phyloP scores from a whole-genome alignment of 2,113 vertebrate species.

The Mustela nigripes region DNA sequence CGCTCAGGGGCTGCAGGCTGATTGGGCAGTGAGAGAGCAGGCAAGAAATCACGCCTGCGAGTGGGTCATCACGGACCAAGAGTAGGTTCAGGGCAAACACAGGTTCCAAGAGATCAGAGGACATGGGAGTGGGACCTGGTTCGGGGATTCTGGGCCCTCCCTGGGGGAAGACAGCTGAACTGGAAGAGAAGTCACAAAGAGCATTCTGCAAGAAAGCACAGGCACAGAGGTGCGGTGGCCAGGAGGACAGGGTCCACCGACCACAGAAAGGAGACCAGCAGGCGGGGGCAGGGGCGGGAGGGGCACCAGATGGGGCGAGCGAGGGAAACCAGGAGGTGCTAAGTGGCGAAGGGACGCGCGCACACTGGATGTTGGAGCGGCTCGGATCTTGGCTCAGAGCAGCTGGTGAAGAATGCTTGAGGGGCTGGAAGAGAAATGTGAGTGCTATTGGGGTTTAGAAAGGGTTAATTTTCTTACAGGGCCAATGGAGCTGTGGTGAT shows the following conservation, averaged over 20 bases:
- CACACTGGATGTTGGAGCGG: not conserved
- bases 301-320: too few relatives aligned
- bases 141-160: not conserved
- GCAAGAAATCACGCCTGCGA: not conserved
- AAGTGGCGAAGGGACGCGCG: not conserved
- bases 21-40: rapidly evolving
- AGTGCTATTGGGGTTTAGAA: not conserved
- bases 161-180: not conserved
- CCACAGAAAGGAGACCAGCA: not conserved
- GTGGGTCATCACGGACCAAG: too few relatives aligned
- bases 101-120: not conserved
- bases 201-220: not conserved
- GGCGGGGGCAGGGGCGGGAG: not conserved
- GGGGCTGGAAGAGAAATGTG: not conserved
- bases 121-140: not conserved
- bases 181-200: not conserved
- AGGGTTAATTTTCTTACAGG: not conserved
- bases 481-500: not conserved
- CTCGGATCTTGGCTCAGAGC: not conserved
- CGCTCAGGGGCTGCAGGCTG: not conserved
- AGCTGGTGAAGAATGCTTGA: not conserved
- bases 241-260: not conserved
- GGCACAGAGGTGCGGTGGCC: rapidly evolving
- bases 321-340: too few relatives aligned
- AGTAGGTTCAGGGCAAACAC: not conserved